Percentiles rank a stretch among this genome's conserved stretches.
Evolutionary conservation across 2,113 vertebrate genomes (phyloP).

Genomic region (Pedionomus torquatus): DNA sequence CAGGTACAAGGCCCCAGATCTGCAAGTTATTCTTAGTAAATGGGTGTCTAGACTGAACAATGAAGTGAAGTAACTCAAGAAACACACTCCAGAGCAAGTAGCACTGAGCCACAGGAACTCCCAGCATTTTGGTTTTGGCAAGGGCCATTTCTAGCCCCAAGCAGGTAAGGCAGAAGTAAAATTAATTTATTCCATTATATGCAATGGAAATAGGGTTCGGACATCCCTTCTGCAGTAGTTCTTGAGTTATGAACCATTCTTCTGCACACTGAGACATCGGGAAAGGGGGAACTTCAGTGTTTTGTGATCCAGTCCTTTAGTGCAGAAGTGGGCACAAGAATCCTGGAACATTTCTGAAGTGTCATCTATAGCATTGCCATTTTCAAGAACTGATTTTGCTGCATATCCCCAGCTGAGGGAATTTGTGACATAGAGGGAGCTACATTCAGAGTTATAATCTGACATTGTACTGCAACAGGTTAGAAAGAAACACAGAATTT

Average conservation of each 20-base stretch:
- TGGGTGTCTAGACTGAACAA: not conserved
- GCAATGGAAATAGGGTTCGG: not conserved
- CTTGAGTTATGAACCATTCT: not conserved
- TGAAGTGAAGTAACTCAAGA: not conserved
- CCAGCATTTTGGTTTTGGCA: not conserved
- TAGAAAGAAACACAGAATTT: not conserved
- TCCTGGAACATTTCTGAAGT: not conserved
- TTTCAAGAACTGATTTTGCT: not conserved
- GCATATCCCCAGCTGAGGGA: not conserved
- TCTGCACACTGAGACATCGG: not conserved
- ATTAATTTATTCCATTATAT: not conserved
- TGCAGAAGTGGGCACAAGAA: not conserved
- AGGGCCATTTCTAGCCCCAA: not conserved
- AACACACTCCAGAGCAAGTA: not conserved
- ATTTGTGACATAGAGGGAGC: not conserved
- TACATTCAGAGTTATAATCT: not conserved
- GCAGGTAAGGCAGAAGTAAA: not conserved
- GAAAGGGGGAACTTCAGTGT: not conserved
- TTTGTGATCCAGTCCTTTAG: not conserved
- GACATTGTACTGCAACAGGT: fast-evolving
- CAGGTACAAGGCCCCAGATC: not conserved
- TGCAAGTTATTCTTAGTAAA: not conserved
- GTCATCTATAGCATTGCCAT: not conserved
- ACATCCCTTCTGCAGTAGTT: not conserved
- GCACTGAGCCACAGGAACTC: not conserved